These are phyloP conservation scores for Eulemur albifrons DNA, from an alignment of 2,797 vertebrate species.

Conservation along the genomic window DNA sequence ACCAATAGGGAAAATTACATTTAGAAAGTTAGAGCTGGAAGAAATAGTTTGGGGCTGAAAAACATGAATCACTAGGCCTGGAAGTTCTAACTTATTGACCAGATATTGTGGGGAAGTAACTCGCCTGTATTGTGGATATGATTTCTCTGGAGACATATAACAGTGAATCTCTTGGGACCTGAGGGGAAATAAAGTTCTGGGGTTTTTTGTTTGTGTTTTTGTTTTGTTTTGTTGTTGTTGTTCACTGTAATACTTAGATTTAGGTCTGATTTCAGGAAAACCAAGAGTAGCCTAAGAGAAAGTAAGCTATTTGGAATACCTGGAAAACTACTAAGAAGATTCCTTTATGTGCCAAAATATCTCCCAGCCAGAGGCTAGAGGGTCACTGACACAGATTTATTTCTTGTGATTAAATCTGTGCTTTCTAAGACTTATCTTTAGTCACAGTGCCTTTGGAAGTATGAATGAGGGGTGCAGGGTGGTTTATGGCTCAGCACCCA, in stretches of 20 bases:
- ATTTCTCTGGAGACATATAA: background rate
- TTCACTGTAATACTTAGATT: background rate
- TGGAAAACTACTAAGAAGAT: background rate
- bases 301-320: background rate
- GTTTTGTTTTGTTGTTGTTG: background rate
- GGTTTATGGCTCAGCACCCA: too few species aligned
- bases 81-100: background rate
- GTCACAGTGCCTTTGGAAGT: background rate
- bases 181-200: background rate
- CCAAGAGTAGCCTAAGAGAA: background rate
- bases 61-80: background rate
- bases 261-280: background rate
- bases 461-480: background rate
- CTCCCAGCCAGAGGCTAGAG: background rate
- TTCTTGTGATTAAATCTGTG: background rate
- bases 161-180: background rate
- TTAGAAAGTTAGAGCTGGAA: background rate
- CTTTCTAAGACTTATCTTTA: background rate
- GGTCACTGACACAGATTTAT: background rate
- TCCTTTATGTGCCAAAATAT: background rate
- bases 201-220: too few species aligned
- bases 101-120: background rate
- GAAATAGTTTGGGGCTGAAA: background rate
- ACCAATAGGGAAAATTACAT: background rate
- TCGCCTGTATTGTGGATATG: background rate